Evolutionary conservation across 2,113 vertebrate species (phyloP).

Genomic region (Ellobius talpinus): DNA sequence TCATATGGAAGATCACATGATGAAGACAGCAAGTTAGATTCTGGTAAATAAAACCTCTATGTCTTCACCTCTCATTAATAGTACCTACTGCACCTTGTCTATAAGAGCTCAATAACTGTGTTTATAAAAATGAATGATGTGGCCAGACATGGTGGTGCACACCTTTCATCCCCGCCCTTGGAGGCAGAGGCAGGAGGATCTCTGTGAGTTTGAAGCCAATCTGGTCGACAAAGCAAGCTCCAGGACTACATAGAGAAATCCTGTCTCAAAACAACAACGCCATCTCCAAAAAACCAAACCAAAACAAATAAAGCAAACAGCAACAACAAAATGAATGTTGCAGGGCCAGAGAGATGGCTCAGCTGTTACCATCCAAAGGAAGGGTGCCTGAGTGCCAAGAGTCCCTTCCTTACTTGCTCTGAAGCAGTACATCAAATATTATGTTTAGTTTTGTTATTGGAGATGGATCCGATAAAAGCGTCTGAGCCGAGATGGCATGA

Average conservation of each 20-base stretch:
- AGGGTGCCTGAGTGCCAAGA: not conserved
- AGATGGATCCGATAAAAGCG: slow-evolving; percentile 34
- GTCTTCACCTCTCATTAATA: not conserved
- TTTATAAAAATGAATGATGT: not conserved
- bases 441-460: slow-evolving; percentile 17
- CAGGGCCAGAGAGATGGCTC: not conserved
- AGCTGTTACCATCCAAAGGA: not conserved
- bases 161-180: not conserved
- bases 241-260: not conserved
- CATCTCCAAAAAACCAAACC: not conserved
- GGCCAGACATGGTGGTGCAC: not conserved
- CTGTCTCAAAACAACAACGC: not conserved
- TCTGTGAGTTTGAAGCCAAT: not conserved
- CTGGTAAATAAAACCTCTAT: not conserved
- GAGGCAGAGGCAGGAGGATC: not conserved
- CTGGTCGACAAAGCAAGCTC: not conserved
- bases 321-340: not conserved
- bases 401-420: slow-evolving; percentile 1
- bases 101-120: not conserved
- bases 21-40: not conserved
- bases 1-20: not conserved
- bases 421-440: not conserved
- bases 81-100: not conserved
- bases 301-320: not conserved
- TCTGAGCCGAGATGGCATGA: not conserved